Evolutionary conservation across 2,888 invertebrate species (phyloP).

Genomic region (Orthosia gothica): DNA sequence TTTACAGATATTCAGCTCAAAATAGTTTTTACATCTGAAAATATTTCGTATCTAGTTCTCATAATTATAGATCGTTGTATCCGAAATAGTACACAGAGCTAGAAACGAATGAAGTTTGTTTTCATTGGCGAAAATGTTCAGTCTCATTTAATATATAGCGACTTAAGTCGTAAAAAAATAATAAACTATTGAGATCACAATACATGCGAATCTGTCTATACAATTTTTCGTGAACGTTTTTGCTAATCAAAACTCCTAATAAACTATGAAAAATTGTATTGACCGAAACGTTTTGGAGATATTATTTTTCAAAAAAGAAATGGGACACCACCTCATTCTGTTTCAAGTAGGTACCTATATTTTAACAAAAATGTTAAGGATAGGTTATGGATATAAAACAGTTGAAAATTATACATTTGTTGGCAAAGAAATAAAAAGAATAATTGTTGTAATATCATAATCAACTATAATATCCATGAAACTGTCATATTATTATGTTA

Average conservation of each 20-base stretch:
- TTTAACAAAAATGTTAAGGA: not conserved
- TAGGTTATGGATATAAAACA: not conserved
- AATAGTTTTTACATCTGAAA: slow-evolving; percentile 6
- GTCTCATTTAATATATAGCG: slow-evolving; percentile 28
- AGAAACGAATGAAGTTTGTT: slow-evolving; percentile 11
- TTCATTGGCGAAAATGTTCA: slow-evolving; percentile 36
- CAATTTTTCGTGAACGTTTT: slow-evolving; percentile 25
- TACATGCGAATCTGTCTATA: not conserved
- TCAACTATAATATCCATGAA: not conserved
- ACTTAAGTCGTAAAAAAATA: slow-evolving; percentile 36
- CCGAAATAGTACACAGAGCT: slow-evolving; percentile 23
- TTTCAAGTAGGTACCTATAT: not conserved
- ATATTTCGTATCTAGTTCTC: not conserved
- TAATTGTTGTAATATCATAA: not conserved
- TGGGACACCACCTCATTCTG: not conserved
- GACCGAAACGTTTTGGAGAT: not conserved
- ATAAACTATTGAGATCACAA: slow-evolving; percentile 21
- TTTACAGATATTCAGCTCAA: not conserved
- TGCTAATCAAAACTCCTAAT: not conserved
- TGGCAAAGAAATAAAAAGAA: not conserved
- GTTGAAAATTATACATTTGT: not conserved
- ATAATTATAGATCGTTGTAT: slow-evolving; percentile 5
- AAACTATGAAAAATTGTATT: not conserved
- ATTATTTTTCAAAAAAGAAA: not conserved
- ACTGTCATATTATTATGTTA: no score